Percentiles rank a stretch among this genome's conserved stretches.
Conservation (phyloP, 2,888 invertebrate species). For the Chironomus riparius region DNA sequence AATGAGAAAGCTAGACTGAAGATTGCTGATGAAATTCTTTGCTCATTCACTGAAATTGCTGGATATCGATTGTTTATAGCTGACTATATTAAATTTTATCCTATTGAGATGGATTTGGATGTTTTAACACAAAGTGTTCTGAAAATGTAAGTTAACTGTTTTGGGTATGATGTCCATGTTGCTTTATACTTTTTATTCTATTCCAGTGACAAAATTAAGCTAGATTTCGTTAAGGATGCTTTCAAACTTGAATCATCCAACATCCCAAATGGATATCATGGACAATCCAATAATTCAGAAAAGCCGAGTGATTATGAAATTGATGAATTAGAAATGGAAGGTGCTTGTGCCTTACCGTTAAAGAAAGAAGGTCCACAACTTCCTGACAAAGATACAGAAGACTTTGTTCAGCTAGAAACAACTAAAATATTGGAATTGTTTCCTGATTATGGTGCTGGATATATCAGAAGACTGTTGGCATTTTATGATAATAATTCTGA, state of each 20-base stretch:
- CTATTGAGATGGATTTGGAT: conserved; percentile 59
- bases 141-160: conserved; percentile 49
- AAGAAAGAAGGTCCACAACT: conserved; percentile 3
- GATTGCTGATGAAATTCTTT: conserved; percentile 41
- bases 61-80: conserved; percentile 51
- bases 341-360: not conserved
- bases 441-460: conserved; percentile 71
- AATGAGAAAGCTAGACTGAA: conserved; percentile 34
- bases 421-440: conserved; percentile 50
- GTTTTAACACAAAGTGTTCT: conserved; percentile 52
- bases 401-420: conserved; percentile 41
- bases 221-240: conserved; percentile 32
- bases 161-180: not conserved
- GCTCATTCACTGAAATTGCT: conserved; percentile 44
- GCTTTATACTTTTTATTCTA: not conserved
- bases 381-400: conserved; percentile 27
- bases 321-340: conserved; percentile 18
- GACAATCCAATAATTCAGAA: not conserved
- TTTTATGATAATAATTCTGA: conserved; percentile 61
- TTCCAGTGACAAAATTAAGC: conserved; percentile 32
- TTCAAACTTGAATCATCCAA: not conserved
- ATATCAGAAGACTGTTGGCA: conserved; percentile 62
- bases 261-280: not conserved
- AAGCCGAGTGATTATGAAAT: not conserved
- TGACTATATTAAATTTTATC: conserved; percentile 60